Percentiles rank a stretch among this genome's conserved stretches.
Conservation (phyloP, 2,797 vertebrate genomes). For the Heteromormyrus szaboi region DNA sequence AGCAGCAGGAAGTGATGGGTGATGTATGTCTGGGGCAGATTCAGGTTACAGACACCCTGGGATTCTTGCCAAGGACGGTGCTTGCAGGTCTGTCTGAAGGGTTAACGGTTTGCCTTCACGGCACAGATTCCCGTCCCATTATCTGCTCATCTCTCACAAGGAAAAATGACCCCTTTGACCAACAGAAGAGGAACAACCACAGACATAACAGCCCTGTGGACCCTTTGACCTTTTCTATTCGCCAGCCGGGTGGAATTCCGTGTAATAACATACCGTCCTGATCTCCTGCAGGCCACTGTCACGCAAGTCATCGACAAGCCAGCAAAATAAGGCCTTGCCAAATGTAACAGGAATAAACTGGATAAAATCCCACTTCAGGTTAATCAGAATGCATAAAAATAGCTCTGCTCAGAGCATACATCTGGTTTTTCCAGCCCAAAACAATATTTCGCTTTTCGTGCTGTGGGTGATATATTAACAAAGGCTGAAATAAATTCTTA, state of each 20-base stretch:
- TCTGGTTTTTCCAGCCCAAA: background rate
- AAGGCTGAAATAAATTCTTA: background rate
- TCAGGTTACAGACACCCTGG: background rate
- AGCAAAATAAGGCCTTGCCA: background rate
- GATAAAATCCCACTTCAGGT: background rate
- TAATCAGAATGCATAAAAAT: background rate
- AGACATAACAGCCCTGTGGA: background rate
- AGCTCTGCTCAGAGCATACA: background rate
- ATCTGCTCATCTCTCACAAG: background rate
- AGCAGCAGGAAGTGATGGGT: background rate
- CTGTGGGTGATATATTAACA: background rate
- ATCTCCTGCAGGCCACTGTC: background rate
- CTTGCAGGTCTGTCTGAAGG: background rate
- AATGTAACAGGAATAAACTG: background rate
- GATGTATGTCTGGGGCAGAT: background rate
- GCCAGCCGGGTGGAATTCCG: background rate
- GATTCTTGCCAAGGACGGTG: background rate
- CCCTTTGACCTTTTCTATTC: background rate
- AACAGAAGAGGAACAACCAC: background rate
- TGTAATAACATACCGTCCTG: conserved; percentile 5
- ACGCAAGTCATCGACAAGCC: background rate
- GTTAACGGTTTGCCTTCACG: background rate
- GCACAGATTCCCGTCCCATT: background rate
- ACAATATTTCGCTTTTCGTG: background rate
- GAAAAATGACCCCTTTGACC: background rate